Conservation (phyloP, 2,888 invertebrate species). For the Prosopocoilus inquinatus region DNA sequence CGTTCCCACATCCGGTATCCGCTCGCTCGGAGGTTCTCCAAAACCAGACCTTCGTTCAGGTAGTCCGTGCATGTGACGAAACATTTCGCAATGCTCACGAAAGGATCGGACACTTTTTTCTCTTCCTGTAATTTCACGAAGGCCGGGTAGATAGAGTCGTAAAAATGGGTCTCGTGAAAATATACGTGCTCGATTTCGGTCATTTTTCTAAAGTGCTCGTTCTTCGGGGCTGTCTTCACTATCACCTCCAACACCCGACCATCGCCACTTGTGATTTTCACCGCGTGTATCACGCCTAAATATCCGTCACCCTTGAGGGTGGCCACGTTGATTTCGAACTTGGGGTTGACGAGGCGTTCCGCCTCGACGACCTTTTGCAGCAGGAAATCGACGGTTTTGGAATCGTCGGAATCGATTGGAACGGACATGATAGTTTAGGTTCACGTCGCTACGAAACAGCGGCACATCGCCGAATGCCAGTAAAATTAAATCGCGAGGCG, state of each 20-base stretch:
- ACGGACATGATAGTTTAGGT: background rate
- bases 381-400: background rate
- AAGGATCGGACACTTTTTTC: slow-evolving; percentile 4
- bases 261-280: slow-evolving; percentile 10
- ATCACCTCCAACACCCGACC: slow-evolving; percentile 5
- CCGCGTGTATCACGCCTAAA: slow-evolving; percentile 16
- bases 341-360: background rate
- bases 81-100: slow-evolving; percentile 11
- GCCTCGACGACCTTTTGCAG: background rate
- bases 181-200: slow-evolving; percentile 12
- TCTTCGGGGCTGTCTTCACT: slow-evolving; percentile 10
- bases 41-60: slow-evolving; percentile 7
- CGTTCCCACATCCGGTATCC: slow-evolving; percentile 18
- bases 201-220: background rate
- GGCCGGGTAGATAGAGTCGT: slow-evolving; percentile 14
- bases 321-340: slow-evolving; percentile 7
- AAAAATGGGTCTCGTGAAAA: slow-evolving; percentile 14
- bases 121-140: slow-evolving; percentile 11
- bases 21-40: slow-evolving; percentile 17
- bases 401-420: background rate
- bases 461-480: too few species aligned
- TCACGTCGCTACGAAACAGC: too few species aligned
- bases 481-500: too few species aligned
- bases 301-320: slow-evolving; percentile 23
- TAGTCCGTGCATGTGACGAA: slow-evolving; percentile 8